phyloP scores from a whole-genome alignment of 2,797 vertebrate species.

The Chiroxiphia lanceolata region DNA sequence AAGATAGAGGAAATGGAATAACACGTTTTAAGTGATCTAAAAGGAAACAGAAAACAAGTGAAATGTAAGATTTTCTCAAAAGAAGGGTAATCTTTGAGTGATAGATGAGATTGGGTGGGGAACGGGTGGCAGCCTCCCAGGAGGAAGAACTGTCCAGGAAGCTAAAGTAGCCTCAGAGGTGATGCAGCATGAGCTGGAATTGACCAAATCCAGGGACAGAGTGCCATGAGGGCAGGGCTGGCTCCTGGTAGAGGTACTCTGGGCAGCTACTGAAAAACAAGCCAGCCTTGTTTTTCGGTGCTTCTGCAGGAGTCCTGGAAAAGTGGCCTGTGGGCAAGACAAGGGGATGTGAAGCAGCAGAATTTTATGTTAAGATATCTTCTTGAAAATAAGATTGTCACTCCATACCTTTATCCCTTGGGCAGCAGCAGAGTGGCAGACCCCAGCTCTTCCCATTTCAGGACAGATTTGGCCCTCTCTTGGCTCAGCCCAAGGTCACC shows the following conservation, averaged over 20 bases:
- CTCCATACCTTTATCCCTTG: not conserved
- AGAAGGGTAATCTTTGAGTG: not conserved
- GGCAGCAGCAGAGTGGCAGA: not conserved
- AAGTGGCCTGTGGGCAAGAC: not conserved
- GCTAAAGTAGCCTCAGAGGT: not conserved
- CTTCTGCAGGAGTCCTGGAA: not conserved
- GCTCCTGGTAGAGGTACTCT: not conserved
- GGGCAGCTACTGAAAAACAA: not conserved
- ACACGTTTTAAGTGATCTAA: not conserved
- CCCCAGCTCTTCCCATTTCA: rapidly evolving
- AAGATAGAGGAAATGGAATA: not conserved
- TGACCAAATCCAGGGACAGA: not conserved
- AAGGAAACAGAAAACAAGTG: not conserved
- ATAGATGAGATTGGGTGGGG: not conserved
- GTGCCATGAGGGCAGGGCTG: not conserved
- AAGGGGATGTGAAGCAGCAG: rapidly evolving
- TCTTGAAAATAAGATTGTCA: not conserved
- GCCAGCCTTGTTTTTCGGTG: not conserved
- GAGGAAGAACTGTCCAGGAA: rapidly evolving
- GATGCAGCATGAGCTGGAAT: rapidly evolving
- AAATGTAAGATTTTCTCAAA: not conserved
- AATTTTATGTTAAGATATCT: not conserved
- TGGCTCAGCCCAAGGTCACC: not conserved
- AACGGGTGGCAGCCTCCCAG: not conserved
- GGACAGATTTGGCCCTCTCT: not conserved